A percentile compares a stretch with the other conserved stretches of the same genome.
Evolutionary conservation across 37 sponge, comb jelly and placozoan species (phyloP).

Genomic region (Lycopodina hypogea): DNA sequence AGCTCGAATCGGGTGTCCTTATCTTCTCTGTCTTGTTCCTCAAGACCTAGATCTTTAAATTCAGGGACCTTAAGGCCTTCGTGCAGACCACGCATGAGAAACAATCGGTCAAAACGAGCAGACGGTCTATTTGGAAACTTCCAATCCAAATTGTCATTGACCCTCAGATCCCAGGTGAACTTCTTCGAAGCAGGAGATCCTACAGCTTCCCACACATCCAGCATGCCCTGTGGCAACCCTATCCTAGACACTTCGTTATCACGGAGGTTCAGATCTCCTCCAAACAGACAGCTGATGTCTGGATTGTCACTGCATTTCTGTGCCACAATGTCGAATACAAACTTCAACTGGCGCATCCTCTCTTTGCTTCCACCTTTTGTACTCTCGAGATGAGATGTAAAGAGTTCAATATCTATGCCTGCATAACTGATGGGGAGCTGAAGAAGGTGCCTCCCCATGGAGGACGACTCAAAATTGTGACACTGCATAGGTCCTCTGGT

Average conservation of each 20-base stretch:
- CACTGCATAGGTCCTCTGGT: slow-evolving; percentile 11
- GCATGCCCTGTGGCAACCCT: slow-evolving; percentile 33
- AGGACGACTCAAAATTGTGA: slow-evolving; percentile 27
- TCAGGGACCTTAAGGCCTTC: neutral
- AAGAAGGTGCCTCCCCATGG: slow-evolving; percentile 70
- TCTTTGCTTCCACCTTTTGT: slow-evolving; percentile 40
- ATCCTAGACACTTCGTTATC: slow-evolving; percentile 60
- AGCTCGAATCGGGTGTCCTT: slow-evolving; percentile 44
- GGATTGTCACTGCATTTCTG: neutral
- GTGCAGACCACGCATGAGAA: slow-evolving; percentile 25
- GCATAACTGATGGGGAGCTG: slow-evolving; percentile 24
- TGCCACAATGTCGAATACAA: slow-evolving; percentile 27
- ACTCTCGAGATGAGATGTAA: slow-evolving; percentile 83
- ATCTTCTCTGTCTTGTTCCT: slow-evolving; percentile 5
- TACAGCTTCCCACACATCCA: slow-evolving; percentile 76
- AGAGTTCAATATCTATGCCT: slow-evolving; percentile 33
- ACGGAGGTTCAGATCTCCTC: slow-evolving; percentile 76
- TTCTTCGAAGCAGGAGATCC: slow-evolving; percentile 38
- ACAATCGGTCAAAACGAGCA: slow-evolving; percentile 68
- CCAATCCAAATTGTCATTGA: slow-evolving; percentile 60
- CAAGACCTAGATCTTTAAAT: neutral
- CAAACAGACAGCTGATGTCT: slow-evolving; percentile 52
- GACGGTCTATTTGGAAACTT: slow-evolving; percentile 12
- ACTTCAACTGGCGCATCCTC: slow-evolving; percentile 53
- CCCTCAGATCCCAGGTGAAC: slow-evolving; percentile 72